Evolutionary conservation across 2,888 invertebrate species (phyloP), one percentile per base, ranked within the genome.

Genomic region (Drosophila picticornis): DNA sequence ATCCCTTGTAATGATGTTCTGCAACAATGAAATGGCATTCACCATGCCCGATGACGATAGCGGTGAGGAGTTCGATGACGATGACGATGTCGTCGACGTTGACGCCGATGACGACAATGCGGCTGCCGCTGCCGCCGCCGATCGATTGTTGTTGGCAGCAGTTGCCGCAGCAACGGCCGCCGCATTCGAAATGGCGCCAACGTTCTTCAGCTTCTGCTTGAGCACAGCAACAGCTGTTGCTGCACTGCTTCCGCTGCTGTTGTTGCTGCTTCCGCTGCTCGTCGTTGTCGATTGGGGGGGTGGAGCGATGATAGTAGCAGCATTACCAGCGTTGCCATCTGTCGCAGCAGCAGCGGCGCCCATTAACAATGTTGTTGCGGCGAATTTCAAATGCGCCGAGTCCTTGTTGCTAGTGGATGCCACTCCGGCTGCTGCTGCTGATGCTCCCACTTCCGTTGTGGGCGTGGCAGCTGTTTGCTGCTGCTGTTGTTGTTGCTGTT

Each of bases 1-100:
- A 94, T 96, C 96, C 94, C 96, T 96, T 95, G 97, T 96, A 94
- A 96, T 96, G 61, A 88, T 91, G 64, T 91, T 92, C 72, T 93
- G 92, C 79, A 92, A 75, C 31, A 90, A 92, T 22, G 92, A 91
- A 55, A 92, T 90, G 58, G 90, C 92, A 79, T 91, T 92, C 51
- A 92, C 91, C 70, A 92, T 90, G 36, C 92, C 92, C 34, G 93
- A 91, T 22, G 93, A 91, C 7, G 92, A 92, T 16, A 92, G 72
- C 48, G 93, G 90, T 22, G 93, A 93, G 36, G 91, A 91, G 66
- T 91, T 92, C 43, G 93, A 92, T 55, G 93, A 92, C 63, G 92
- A 84, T n/a, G 92, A 84, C 19, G 92, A 92, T 63, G 92, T 85
- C 19, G 92, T 84, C 19, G 92, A 90, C n/a, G 93, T 91, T 38